Conservation (phyloP, 2,797 vertebrate genomes). For the Myotis vivesi region DNA sequence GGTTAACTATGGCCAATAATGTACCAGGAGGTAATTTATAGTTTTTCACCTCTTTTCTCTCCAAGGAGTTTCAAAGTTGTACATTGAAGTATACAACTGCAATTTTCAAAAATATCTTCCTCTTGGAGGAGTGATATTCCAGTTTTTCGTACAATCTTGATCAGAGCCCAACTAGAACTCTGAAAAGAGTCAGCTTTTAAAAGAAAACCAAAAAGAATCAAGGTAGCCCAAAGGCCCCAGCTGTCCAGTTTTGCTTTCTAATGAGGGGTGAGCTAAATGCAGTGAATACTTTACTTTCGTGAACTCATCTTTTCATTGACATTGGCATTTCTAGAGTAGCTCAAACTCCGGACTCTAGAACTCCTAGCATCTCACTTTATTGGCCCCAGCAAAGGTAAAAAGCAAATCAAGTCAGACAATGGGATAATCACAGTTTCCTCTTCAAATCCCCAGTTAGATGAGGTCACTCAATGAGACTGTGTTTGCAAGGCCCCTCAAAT, state of each 20-base stretch:
- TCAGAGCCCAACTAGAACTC: slow-evolving; percentile 80
- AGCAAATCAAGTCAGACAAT: slow-evolving; percentile 27
- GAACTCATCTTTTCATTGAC: background rate
- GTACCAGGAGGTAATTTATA: slow-evolving; percentile 83
- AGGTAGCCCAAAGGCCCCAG: background rate
- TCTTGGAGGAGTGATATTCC: slow-evolving; percentile 75
- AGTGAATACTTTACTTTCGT: background rate
- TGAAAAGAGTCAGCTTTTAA: slow-evolving; percentile 83
- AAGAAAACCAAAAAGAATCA: slow-evolving; percentile 57
- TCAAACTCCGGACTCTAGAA: background rate
- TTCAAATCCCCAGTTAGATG: background rate
- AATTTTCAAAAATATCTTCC: slow-evolving; percentile 83
- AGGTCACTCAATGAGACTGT: background rate
- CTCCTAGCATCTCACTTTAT: background rate
- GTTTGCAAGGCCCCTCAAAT: slow-evolving; percentile 16
- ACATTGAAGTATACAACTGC: slow-evolving; percentile 76
- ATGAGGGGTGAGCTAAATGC: background rate
- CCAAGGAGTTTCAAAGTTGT: slow-evolving; percentile 80
- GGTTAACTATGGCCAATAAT: slow-evolving; percentile 82
- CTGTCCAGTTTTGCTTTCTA: background rate
- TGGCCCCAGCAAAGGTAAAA: background rate
- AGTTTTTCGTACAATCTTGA: slow-evolving; percentile 83
- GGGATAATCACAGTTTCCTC: slow-evolving; percentile 34
- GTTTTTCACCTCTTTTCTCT: slow-evolving; percentile 71
- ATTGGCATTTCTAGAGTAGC: background rate